Conservation (phyloP, 2,888 invertebrate genomes). For the Lochmaea crataegi region DNA sequence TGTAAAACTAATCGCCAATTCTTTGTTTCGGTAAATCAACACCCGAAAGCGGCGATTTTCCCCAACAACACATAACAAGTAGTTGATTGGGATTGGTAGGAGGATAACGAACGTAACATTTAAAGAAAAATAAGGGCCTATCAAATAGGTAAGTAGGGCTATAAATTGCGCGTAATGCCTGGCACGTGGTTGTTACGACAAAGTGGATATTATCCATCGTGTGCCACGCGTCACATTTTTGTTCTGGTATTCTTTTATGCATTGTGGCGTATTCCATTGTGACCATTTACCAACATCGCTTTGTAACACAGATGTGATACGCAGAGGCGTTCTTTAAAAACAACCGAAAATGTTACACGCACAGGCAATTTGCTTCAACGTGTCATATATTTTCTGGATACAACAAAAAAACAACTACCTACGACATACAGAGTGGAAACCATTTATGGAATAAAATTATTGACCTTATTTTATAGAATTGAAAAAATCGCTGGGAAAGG, state of each 20-base stretch:
- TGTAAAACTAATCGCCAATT: not conserved
- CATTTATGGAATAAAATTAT: too few species aligned
- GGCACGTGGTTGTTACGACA: slow-evolving; percentile 54
- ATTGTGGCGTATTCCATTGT: slow-evolving; percentile 47
- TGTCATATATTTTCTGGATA: not conserved
- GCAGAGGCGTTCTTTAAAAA: slow-evolving; percentile 23
- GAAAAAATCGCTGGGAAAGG: too few species aligned
- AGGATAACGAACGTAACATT: slow-evolving; percentile 42
- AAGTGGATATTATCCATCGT: slow-evolving; percentile 55
- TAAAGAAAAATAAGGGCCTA: slow-evolving; percentile 48
- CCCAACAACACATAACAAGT: slow-evolving; percentile 30
- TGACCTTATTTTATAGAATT: too few species aligned
- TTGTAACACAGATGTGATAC: slow-evolving; percentile 51
- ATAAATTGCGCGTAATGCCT: slow-evolving; percentile 55
- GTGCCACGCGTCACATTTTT: slow-evolving; percentile 53
- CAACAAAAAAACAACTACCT: not conserved
- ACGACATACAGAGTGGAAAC: too few species aligned
- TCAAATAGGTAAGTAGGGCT: slow-evolving; percentile 54
- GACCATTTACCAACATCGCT: slow-evolving; percentile 45
- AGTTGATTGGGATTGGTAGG: slow-evolving; percentile 39
- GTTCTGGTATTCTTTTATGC: slow-evolving; percentile 54
- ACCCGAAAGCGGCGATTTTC: slow-evolving; percentile 16
- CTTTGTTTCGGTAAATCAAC: slow-evolving; percentile 20
- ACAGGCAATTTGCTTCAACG: too few species aligned
- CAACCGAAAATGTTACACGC: not conserved